Base-by-base conservation (phyloP, 2,113 vertebrate genomes). In the Cariama cristata region DNA sequence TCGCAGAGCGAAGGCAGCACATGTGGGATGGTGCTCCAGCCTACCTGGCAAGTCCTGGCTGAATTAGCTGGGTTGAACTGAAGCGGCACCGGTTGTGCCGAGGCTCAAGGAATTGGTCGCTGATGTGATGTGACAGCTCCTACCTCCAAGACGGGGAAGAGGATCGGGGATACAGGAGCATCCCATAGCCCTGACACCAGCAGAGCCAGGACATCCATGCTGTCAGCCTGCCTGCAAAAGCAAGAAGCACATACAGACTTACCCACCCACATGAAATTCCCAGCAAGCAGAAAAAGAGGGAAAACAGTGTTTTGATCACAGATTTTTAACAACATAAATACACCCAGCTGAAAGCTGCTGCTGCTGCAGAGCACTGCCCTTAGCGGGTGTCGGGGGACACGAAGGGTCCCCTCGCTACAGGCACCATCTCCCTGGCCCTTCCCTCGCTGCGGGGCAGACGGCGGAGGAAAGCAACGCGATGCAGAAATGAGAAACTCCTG, bases 81-180 rank as follows among this genome's bases (percentile, higher is more conserved):
- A 0, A 0, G 38, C 0, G 3, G 12, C 28, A 21, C 44, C 2
- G 0, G 45, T 5, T 13, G n/a, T 20, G 5, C 12, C 1, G 2
- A 5, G 15, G 55, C 66, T 40, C 7, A 2, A 18, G 21, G 66
- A 35, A 47, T 24, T 1, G 0, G 66, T 62, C 1, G 11, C 11
- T 5, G 52, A 2, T 20, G 44, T 0, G 2, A 1, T 0, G 0
- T 5, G 14, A 59, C 75, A 69, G 40, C 35, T 74, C 12, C 81
- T 19, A 5, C 24, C 53, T 9, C 11, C 24, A 6, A 6, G 20
- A 19, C 0, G 0, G 32, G 73, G 68, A 26, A 32, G 16, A 16
- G 33, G 13, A 4, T 20, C 0, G 1, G 58, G 63, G 27, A 38
- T 6, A 2, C 26, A 7, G 88, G 67, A 76, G 71, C 62, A 49